Evolutionary conservation across 2,797 vertebrate genomes (phyloP).

Genomic region (Helostoma temminkii): DNA sequence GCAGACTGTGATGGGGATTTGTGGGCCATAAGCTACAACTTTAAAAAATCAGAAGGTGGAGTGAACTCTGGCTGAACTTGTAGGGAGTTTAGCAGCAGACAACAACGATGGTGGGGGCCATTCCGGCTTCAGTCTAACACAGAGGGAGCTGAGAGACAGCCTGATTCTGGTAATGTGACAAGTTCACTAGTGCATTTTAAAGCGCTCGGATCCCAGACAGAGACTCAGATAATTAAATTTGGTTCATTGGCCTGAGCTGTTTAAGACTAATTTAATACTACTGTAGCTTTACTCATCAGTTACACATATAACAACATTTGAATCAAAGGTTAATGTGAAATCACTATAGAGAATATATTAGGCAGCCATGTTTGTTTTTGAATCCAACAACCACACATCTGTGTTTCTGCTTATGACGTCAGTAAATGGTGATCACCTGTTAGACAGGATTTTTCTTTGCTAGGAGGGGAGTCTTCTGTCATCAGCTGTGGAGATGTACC

Average conservation of each 20-base stretch:
- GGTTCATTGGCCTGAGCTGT: constrained; percentile 60
- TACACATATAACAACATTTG: too few relatives aligned
- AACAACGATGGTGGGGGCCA: not conserved
- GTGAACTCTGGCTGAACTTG: constrained; percentile 74
- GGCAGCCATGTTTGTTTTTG: too few relatives aligned
- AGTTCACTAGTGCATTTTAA: constrained; percentile 72
- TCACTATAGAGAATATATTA: too few relatives aligned
- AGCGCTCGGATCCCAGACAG: constrained; percentile 61
- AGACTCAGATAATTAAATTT: constrained; percentile 70
- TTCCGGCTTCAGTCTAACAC: constrained; percentile 34
- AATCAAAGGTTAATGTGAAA: too few relatives aligned
- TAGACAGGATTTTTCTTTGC: too few relatives aligned
- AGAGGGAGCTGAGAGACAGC: constrained; percentile 52
- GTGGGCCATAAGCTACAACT: constrained; percentile 66
- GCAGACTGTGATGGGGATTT: constrained; percentile 59
- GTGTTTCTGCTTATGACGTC: too few relatives aligned
- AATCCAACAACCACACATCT: too few relatives aligned
- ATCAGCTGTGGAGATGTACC: too few relatives aligned
- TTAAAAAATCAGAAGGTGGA: constrained; percentile 58
- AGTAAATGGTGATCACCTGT: too few relatives aligned
- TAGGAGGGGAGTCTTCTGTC: too few relatives aligned
- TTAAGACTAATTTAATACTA: too few relatives aligned
- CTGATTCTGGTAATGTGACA: constrained; percentile 68
- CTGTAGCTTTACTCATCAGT: too few relatives aligned
- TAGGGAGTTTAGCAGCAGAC: constrained; percentile 47